Conservation (phyloP, 2,888 invertebrate genomes). For the Rhamphomyia laevipes region DNA sequence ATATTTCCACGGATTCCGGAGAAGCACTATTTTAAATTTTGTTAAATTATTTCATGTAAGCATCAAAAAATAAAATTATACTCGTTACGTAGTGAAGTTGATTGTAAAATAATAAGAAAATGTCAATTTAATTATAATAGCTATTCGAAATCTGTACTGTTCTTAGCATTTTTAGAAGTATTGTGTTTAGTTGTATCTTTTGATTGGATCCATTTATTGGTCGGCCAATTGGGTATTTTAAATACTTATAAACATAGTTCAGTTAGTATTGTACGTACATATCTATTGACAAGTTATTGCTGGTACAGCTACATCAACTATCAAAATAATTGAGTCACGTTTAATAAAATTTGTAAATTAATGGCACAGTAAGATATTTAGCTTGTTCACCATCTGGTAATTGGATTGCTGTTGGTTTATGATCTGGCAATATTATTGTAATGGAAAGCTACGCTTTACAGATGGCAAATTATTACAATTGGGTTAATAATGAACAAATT, state of each 20-base stretch:
- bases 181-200: conserved; percentile 77
- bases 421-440: conserved; percentile 74
- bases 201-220: conserved; percentile 95
- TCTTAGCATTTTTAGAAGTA: conserved; percentile 81
- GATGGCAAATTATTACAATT: conserved; percentile 84
- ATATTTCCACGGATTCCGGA: too few species aligned
- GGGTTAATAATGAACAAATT: conserved; percentile 60
- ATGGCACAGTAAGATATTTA: conserved; percentile 75
- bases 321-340: conserved; percentile 79
- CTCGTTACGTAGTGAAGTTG: conserved; percentile 87
- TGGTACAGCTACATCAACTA: conserved; percentile 78
- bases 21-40: conserved; percentile 68
- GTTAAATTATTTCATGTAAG: conserved; percentile 94
- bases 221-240: conserved; percentile 37
- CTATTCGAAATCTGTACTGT: conserved; percentile 87
- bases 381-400: conserved; percentile 66
- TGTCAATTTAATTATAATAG: conserved; percentile 82
- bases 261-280: conserved; percentile 69
- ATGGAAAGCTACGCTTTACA: conserved; percentile 88
- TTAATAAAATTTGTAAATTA: conserved; percentile 71
- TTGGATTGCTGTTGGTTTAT: conserved; percentile 84
- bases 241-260: conserved; percentile 45
- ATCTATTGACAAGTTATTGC: conserved; percentile 79
- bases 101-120: conserved; percentile 59
- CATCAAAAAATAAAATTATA: conserved; percentile 89